Conservation (phyloP, 1,140 invertebrate species). For the Nasonia giraulti region DNA sequence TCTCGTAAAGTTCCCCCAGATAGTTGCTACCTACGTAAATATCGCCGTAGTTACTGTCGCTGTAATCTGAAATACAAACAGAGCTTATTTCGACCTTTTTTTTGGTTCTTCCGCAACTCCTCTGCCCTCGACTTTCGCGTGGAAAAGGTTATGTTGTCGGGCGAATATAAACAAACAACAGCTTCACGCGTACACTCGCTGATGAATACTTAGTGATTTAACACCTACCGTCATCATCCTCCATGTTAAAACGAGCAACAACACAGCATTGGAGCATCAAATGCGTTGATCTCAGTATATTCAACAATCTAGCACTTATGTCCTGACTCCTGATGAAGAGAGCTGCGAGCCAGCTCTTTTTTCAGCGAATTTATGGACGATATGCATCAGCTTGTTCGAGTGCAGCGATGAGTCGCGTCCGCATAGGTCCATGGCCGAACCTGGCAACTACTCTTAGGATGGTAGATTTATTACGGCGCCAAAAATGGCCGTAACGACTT, state of each 20-base stretch:
- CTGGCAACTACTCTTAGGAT: too few relatives aligned
- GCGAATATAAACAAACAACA: background rate
- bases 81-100: background rate
- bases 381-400: background rate
- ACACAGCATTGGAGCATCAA: too few relatives aligned
- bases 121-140: too few relatives aligned
- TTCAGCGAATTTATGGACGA: background rate
- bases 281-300: too few relatives aligned
- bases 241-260: background rate
- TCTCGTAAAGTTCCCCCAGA: background rate
- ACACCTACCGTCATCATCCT: background rate
- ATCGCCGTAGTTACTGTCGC: background rate
- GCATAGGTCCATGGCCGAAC: too few relatives aligned
- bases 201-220: too few relatives aligned
- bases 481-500: too few relatives aligned
- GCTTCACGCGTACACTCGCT: background rate
- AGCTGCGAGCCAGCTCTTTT: background rate
- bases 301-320: too few relatives aligned
- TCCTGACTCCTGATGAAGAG: too few relatives aligned
- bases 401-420: too few relatives aligned
- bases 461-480: too few relatives aligned
- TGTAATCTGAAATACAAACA: slow-evolving; percentile 9
- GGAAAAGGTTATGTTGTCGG: background rate
- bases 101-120: too few relatives aligned
- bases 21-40: background rate